A percentile compares a stretch with the other conserved stretches of the same genome.
phyloP scores from a whole-genome alignment of 2,113 vertebrate genomes.

The Scartelaos histophorus region DNA sequence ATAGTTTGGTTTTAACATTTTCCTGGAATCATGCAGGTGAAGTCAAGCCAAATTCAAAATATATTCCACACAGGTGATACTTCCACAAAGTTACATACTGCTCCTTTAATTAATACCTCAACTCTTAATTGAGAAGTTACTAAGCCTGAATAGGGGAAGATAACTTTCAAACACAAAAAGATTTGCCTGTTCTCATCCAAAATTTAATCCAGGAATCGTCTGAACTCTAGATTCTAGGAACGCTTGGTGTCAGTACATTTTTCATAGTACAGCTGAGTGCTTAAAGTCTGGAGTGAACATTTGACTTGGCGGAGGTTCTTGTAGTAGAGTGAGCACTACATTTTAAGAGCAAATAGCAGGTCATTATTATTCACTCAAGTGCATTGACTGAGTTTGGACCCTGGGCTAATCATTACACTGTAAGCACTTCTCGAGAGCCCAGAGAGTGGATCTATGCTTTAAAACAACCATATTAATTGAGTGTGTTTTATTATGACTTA shows the following conservation, averaged over 20 bases:
- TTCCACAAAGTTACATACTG: no score
- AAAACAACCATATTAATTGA: not conserved
- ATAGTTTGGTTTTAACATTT: no score
- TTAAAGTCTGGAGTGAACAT: not conserved
- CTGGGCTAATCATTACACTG: conserved; percentile 42
- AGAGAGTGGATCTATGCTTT: not conserved
- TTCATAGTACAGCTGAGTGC: not conserved
- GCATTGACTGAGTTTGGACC: conserved; percentile 28
- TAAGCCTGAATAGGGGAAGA: no score
- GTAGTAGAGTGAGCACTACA: conserved; percentile 12
- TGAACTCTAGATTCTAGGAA: not conserved
- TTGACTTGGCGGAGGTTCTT: conserved; percentile 3
- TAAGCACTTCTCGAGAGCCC: conserved; percentile 20
- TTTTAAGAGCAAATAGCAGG: conserved; percentile 23
- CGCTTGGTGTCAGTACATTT: not conserved
- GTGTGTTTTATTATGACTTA: no score
- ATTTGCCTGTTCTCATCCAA: no score
- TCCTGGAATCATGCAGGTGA: no score
- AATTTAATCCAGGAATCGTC: no score
- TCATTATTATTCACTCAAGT: conserved; percentile 39
- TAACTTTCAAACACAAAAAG: not conserved
- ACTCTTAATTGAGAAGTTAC: no score
- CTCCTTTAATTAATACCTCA: no score
- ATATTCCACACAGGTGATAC: no score
- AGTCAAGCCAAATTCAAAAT: no score